Evolutionary conservation across 2,888 invertebrate genomes (phyloP).

Genomic region (Volucella bombylans): DNA sequence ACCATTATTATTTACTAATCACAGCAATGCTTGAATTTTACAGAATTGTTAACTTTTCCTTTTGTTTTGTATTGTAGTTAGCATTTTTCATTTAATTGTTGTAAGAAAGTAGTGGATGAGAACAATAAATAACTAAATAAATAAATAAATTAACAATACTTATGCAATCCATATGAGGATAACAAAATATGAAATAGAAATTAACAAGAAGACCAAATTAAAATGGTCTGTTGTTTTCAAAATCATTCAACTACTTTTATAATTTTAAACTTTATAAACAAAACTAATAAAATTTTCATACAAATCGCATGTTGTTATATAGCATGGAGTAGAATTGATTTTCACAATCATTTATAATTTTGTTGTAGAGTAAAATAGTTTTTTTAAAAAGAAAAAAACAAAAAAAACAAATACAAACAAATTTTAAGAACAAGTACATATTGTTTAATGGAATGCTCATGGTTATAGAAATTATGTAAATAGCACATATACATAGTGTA

Average conservation of each 20-base stretch:
- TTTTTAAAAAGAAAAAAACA: neutral
- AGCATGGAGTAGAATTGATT: constrained; percentile 69
- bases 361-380: constrained; percentile 36
- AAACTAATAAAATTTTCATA: constrained; percentile 24
- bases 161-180: constrained; percentile 31
- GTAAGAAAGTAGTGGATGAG: constrained; percentile 28
- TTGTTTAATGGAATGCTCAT: constrained; percentile 50
- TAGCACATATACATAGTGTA: constrained; percentile 49
- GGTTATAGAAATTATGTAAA: constrained; percentile 56
- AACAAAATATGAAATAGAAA: constrained; percentile 12
- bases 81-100: constrained; percentile 12
- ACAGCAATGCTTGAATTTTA: constrained; percentile 53
- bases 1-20: constrained; percentile 23
- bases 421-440: constrained; percentile 26
- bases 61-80: constrained; percentile 14
- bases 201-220: constrained; percentile 47
- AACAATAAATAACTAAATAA: constrained; percentile 32
- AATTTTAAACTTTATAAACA: constrained; percentile 29
- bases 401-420: constrained; percentile 1
- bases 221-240: constrained; percentile 61
- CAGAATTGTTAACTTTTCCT: constrained; percentile 32
- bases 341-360: constrained; percentile 49
- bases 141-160: constrained; percentile 12
- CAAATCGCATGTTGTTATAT: constrained; percentile 72
- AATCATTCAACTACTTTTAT: constrained; percentile 36